Base-by-base conservation (phyloP, 2,888 invertebrate genomes). In the Deilephila elpenor region DNA sequence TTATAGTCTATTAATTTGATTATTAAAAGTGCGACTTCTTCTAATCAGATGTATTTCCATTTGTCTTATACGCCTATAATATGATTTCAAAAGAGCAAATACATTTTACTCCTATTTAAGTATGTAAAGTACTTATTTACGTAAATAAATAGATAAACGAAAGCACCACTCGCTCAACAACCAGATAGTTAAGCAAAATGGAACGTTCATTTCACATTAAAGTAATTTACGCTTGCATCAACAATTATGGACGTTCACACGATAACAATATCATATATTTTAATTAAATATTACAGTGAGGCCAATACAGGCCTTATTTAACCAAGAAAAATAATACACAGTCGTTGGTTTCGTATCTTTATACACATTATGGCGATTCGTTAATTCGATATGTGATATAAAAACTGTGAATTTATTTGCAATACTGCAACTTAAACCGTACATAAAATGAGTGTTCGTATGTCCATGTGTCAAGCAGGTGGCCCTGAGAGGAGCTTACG, bases 321-420 rank as follows among this genome's bases (percentile, higher is more conserved):
- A 82, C 77, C 78, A 76, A 82, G 79, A 82, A 86, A 86, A 87
- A 83, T 82, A 87, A 80, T 75, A 79, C 80, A 79, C 80, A 76
- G 80, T 80, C 81, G 79, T 81, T 81, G 77, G 82, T 86, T 86
- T 84, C 79, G 75, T 80, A 77, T 80, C 76, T 83, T 86, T 85
- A 83, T 76, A 81, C 79, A 82, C 80, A 78, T 71, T 78, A 76
- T 79, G 79, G 83, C 83, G 81, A 82, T 81, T 77, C 82, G 79
- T 90, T 91, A 91, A 92, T 92, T 89, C 85, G 87, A 89, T 88
- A 86, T 80, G 86, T 87, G 84, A 82, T 88, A 92, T 92, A 92
- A 93, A 93, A 92, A 88, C 82, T 85, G 88, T 85, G 83, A 91
- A 88, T 93, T 93, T 93, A 93, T 93, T 86, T 75, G 82, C 86